Base-by-base conservation (phyloP, 1,140 invertebrate genomes). In the Papilio helenus region DNA sequence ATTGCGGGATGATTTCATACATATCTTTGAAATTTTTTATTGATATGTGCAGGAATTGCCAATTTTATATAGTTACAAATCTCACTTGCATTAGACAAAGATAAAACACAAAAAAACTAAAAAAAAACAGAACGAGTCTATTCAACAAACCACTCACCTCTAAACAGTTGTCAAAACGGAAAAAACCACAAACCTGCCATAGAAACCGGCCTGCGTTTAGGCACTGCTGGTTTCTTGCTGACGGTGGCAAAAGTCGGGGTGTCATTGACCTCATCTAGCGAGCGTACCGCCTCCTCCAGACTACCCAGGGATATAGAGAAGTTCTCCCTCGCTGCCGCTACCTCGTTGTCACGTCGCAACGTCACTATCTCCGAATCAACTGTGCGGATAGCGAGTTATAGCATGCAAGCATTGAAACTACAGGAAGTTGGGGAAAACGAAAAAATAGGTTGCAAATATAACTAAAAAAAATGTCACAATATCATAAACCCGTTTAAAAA, bases 181-280 rank as follows among this genome's bases (percentile, higher is more conserved):
- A 74, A 49, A 65, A 44, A 55, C 42, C 80, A 79, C 90, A 84
- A 68, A 94, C 92, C 92, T 76, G 88, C 84, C 93, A 94, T 93
- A 23, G 96, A 96, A 9, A 96, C 91, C 14, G 96, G 96, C 55
- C 96, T 91, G 49, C 95, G 90, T 82, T 95, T 95, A 10, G 95
- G 94, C 76, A 95, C 92, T 18, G 92, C 91, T 0, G 94, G 94
- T 79, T 95, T 95, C 82, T 95, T 94, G 23, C 90, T 89, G 26
- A 95, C 89, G 18, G 94, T 95, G 0, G 94, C 94, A 81, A 93
- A 95, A 0, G 89, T 79, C 0, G 90, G 91, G 4, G 87, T 79
- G 1, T 93, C 90, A 23, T 83, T 84, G 4, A 90, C 90, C 77
- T 93, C 94, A 77, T 94, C 93, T 26, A 94, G 78, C 10, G 87